These are phyloP conservation scores for Pyrocephalus nanus DNA, from an alignment of 2,797 vertebrate genomes.

Conservation along the genomic window DNA sequence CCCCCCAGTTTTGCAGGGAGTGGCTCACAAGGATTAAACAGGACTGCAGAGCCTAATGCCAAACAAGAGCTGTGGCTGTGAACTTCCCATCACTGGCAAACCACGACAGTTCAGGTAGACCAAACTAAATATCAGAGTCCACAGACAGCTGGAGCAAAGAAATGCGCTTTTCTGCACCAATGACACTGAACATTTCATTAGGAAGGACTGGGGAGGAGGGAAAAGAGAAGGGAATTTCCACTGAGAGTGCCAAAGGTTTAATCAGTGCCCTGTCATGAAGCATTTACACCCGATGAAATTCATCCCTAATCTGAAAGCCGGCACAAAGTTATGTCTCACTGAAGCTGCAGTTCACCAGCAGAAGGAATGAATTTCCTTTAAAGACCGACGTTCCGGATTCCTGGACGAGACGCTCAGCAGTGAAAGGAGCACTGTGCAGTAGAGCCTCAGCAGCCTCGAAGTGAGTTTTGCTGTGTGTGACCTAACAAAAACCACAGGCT, in stretches of 20 bases:
- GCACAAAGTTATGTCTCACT: neutral
- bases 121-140: neutral
- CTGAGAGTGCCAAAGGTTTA: neutral
- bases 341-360: neutral
- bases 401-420: neutral
- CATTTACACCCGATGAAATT: neutral
- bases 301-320: neutral
- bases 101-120: neutral
- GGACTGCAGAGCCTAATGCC: neutral
- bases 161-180: neutral
- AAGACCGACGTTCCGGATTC: conserved; percentile 14
- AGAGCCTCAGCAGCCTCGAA: conserved; percentile 9
- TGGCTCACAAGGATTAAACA: neutral
- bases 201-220: neutral
- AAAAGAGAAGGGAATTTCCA: conserved; percentile 42
- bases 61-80: neutral
- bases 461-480: conserved; percentile 46
- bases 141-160: neutral
- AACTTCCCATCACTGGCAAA: neutral
- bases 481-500: conserved; percentile 50
- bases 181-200: neutral
- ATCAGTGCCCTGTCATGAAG: neutral
- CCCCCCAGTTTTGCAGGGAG: neutral
- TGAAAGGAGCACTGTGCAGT: conserved; percentile 42
- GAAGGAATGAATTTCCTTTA: conserved; percentile 30